Percentiles rank a stretch among this genome's conserved stretches.
Conservation (phyloP, 2,888 invertebrate genomes). For the Phorcus lineatus region DNA sequence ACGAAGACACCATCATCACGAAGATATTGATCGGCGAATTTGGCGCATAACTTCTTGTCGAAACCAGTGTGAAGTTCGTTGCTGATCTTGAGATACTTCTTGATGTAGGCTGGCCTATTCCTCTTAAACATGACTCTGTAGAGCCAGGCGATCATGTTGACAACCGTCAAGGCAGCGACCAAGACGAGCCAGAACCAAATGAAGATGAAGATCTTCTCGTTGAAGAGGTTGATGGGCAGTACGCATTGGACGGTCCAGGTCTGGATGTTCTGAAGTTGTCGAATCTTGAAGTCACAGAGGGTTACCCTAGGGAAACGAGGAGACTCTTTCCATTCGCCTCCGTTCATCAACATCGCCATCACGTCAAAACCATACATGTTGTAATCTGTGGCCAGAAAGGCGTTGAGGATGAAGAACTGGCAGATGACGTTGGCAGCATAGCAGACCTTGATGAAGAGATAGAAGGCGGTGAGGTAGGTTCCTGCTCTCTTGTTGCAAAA, state of each 20-base stretch:
- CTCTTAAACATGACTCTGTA: slow-evolving; percentile 62
- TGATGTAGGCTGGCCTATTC: slow-evolving; percentile 59
- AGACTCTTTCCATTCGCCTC: slow-evolving; percentile 51
- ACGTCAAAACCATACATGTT: slow-evolving; percentile 66
- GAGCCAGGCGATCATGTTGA: slow-evolving; percentile 56
- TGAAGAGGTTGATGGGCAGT: slow-evolving; percentile 68
- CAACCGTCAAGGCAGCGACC: slow-evolving; percentile 51
- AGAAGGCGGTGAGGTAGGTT: slow-evolving; percentile 65
- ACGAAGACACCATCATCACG: slow-evolving; percentile 54
- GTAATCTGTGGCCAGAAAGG: slow-evolving; percentile 68
- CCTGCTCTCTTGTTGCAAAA: slow-evolving; percentile 67
- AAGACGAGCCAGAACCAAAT: slow-evolving; percentile 70
- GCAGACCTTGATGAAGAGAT: slow-evolving; percentile 62
- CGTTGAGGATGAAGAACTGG: slow-evolving; percentile 69
- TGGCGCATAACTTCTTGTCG: slow-evolving; percentile 49
- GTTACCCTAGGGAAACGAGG: slow-evolving; percentile 67
- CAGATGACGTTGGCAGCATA: slow-evolving; percentile 63
- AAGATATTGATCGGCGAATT: slow-evolving; percentile 49
- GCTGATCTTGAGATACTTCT: slow-evolving; percentile 61
- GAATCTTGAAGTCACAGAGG: slow-evolving; percentile 67
- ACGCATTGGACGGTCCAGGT: slow-evolving; percentile 70
- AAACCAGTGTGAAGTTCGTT: slow-evolving; percentile 41
- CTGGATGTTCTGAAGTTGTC: slow-evolving; percentile 67
- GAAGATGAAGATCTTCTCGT: slow-evolving; percentile 71
- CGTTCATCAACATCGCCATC: slow-evolving; percentile 38